These are phyloP conservation scores for Hypanus sabinus DNA, from an alignment of 2,113 vertebrate species.

Conservation along the genomic window DNA sequence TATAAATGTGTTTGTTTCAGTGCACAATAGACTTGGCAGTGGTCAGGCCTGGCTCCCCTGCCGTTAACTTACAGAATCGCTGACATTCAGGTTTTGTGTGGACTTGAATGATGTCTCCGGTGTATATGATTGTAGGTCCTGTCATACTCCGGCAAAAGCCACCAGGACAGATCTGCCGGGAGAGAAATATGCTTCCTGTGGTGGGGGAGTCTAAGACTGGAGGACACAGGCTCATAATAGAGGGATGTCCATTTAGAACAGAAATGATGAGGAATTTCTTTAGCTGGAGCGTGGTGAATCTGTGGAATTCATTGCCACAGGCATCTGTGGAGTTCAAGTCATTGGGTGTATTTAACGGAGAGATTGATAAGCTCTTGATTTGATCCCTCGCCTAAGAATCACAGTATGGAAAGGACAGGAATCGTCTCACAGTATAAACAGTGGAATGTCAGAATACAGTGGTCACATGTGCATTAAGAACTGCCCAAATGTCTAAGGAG, in stretches of 20 bases:
- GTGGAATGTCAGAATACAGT: not conserved
- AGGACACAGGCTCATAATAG: too few relatives aligned
- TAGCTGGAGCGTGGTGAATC: too few relatives aligned
- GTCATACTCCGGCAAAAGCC: not conserved
- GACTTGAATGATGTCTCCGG: not conserved
- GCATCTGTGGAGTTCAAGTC: too few relatives aligned
- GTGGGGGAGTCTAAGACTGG: too few relatives aligned
- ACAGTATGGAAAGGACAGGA: not conserved
- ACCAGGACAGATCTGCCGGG: not conserved
- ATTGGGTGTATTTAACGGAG: too few relatives aligned
- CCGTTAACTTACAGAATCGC: not conserved
- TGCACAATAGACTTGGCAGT: not conserved
- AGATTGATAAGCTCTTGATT: too few relatives aligned
- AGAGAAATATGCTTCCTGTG: not conserved
- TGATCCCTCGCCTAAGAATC: too few relatives aligned
- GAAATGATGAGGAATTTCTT: too few relatives aligned
- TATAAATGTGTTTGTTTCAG: not conserved
- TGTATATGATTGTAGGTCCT: not conserved
- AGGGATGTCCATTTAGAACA: too few relatives aligned
- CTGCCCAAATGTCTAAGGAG: not conserved
- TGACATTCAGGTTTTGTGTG: not conserved
- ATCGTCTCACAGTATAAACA: not conserved
- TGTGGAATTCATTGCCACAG: too few relatives aligned
- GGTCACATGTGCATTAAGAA: not conserved
- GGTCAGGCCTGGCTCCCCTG: not conserved